Conservation (phyloP, 2,888 invertebrate species). For the Drosophila buzzatii region DNA sequence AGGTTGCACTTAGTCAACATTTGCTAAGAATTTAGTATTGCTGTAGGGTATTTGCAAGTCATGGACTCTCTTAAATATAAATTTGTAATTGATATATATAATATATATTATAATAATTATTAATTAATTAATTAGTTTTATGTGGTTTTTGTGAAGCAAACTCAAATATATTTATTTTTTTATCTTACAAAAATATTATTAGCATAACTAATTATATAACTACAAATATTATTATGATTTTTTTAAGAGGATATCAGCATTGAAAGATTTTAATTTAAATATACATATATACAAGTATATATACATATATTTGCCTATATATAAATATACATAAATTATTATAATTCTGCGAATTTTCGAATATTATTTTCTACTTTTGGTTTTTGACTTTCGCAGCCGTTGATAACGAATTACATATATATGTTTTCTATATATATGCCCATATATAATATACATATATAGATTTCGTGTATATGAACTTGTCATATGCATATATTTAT, state of each 20-base stretch:
- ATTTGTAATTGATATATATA: too few relatives aligned
- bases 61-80: not conserved
- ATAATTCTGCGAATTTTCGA: not conserved
- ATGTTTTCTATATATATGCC: not conserved
- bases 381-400: not conserved
- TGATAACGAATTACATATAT: conserved; percentile 1
- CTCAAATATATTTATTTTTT: not conserved
- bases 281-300: not conserved
- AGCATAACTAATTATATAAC: not conserved
- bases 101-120: not conserved
- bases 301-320: not conserved
- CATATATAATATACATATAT: not conserved
- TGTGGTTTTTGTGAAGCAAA: not conserved
- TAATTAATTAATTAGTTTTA: too few relatives aligned
- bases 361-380: conserved; percentile 3
- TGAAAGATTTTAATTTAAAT: not conserved
- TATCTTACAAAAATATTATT: too few relatives aligned
- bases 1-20: not conserved
- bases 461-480: conserved; percentile 14
- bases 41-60: not conserved
- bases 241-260: not conserved
- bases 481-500: conserved; percentile 19
- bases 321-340: not conserved
- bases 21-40: not conserved
- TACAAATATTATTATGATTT: not conserved